A percentile compares a stretch with the other conserved stretches of the same genome.
Conservation (phyloP, 2,888 invertebrate genomes). For the Pachycephus smyrnensis region DNA sequence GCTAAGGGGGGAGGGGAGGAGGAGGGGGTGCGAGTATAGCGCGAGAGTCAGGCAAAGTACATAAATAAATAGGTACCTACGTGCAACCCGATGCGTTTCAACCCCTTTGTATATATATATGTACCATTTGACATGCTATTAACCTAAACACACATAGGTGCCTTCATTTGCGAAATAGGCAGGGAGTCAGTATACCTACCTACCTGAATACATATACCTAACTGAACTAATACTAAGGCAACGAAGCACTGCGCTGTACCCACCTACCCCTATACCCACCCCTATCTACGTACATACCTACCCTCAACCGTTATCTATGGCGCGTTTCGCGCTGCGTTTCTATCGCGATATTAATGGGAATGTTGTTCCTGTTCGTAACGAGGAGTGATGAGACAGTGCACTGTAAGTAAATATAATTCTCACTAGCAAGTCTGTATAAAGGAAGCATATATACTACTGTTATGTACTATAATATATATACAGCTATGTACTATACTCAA, state of each 20-base stretch:
- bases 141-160: conserved; percentile 18
- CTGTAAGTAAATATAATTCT: conserved; percentile 33
- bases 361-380: conserved; percentile 37
- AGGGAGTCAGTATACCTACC: not conserved
- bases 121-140: conserved; percentile 9
- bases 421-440: not conserved
- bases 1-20: not conserved
- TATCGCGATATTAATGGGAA: conserved; percentile 38
- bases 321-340: conserved; percentile 20
- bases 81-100: not conserved
- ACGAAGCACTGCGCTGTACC: not conserved
- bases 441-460: not conserved
- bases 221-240: not conserved
- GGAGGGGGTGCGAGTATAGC: too few relatives aligned
- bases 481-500: not conserved
- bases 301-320: conserved; percentile 13
- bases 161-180: conserved; percentile 15
- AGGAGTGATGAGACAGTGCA: conserved; percentile 25
- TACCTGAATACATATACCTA: not conserved
- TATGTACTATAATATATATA: not conserved
- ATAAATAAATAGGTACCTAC: not conserved
- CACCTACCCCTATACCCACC: not conserved
- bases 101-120: not conserved
- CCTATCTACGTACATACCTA: not conserved
- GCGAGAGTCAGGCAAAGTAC: not conserved